phyloP scores from a whole-genome alignment of 1,140 invertebrate genomes.

The Proales similis region DNA sequence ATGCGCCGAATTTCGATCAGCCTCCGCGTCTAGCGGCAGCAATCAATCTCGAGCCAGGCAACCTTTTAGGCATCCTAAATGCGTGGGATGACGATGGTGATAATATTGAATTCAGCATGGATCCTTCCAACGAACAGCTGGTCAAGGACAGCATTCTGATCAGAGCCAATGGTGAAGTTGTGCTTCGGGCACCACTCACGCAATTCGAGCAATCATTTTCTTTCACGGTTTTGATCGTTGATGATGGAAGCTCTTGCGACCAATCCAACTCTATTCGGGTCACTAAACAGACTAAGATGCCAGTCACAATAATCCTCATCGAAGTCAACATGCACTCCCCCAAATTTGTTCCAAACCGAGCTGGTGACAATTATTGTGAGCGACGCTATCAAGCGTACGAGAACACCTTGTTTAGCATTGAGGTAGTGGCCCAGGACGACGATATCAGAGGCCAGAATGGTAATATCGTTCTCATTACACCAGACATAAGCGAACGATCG shows the following conservation, averaged over 20 bases:
- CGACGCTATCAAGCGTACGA: neutral
- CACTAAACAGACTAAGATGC: neutral
- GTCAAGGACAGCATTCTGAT: neutral
- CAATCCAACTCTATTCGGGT: neutral
- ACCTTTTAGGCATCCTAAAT: conserved; percentile 13
- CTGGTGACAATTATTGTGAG: conserved; percentile 25
- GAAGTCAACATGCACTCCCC: conserved; percentile 37
- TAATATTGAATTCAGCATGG: neutral
- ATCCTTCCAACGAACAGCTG: neutral
- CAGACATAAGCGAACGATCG: conserved; percentile 27
- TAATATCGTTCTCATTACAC: neutral
- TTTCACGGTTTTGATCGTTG: conserved; percentile 6
- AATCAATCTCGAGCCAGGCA: neutral
- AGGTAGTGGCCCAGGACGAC: conserved; percentile 1
- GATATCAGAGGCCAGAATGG: conserved; percentile 28
- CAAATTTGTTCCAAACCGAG: neutral
- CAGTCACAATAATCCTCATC: conserved; percentile 7
- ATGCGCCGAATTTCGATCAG: conserved; percentile 4
- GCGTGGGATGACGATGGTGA: conserved; percentile 30
- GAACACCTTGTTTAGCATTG: conserved; percentile 4
- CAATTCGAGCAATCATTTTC: neutral
- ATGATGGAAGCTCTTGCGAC: conserved; percentile 18
- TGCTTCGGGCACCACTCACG: neutral
- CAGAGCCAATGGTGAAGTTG: neutral
- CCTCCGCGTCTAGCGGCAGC: conserved; percentile 13